These are phyloP conservation scores for Teinopalpus imperialis DNA, from an alignment of 2,888 invertebrate species.

Conservation along the genomic window DNA sequence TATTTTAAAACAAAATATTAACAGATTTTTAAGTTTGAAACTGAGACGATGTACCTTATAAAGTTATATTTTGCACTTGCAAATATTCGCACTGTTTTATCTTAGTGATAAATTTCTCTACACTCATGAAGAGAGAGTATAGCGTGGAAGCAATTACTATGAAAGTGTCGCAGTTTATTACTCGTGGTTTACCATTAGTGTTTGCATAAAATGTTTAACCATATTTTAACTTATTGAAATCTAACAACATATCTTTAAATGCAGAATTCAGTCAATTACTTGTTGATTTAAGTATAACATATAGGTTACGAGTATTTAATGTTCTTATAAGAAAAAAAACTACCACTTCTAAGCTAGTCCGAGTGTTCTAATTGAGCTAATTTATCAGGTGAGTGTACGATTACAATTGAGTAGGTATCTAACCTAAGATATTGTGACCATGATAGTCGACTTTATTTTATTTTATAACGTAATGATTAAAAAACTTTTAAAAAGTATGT, in stretches of 20 bases:
- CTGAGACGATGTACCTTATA: conserved; percentile 36
- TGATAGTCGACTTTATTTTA: no score
- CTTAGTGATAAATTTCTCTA: conserved; percentile 30
- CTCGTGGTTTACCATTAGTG: conserved; percentile 3
- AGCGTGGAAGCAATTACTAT: conserved; percentile 15
- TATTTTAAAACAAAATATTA: conserved; percentile 49
- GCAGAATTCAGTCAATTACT: neutral
- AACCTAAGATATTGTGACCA: no score
- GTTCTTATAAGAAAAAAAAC: no score
- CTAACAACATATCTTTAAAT: no score
- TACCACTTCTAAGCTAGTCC: no score
- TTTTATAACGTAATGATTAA: no score
- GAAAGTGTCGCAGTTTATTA: conserved; percentile 3
- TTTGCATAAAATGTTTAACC: conserved; percentile 1
- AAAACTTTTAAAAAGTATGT: no score
- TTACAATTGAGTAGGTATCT: no score
- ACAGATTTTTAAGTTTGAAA: conserved; percentile 47
- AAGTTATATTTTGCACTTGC: conserved; percentile 31
- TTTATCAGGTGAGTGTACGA: no score
- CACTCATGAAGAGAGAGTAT: conserved; percentile 14
- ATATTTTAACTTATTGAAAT: neutral
- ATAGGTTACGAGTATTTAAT: no score
- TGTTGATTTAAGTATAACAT: no score
- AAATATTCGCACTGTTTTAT: conserved; percentile 33
- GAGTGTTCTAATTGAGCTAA: no score